Percentiles rank a stretch among this genome's conserved stretches.
These are phyloP conservation scores for Strix aluco DNA, from an alignment of 2,113 vertebrate genomes.

Conservation along the genomic window DNA sequence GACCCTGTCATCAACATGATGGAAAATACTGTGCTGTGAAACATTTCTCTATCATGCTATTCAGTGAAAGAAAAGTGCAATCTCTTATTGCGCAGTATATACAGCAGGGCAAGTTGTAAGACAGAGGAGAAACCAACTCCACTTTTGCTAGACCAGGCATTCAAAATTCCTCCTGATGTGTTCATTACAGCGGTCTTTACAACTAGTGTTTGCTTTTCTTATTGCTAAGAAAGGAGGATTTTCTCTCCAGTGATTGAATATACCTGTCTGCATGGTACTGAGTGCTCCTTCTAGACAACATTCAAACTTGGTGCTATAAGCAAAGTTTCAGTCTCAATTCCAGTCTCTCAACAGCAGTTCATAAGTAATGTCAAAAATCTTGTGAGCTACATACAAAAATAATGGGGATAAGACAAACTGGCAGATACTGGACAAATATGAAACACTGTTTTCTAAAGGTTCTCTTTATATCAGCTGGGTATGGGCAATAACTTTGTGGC, in stretches of 20 bases:
- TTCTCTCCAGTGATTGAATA: background rate
- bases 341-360: background rate
- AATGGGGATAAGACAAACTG: background rate
- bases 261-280: background rate
- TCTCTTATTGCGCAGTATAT: background rate
- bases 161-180: background rate
- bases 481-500: background rate
- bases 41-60: background rate
- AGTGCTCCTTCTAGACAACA: background rate
- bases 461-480: background rate
- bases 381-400: background rate
- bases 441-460: background rate
- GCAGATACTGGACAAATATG: background rate
- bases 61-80: background rate
- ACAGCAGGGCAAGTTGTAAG: background rate
- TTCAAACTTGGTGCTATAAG: background rate
- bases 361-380: background rate
- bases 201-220: slow-evolving; percentile 25
- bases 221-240: slow-evolving; percentile 6
- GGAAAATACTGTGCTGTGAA: background rate
- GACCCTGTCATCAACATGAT: background rate
- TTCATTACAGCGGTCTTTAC: background rate
- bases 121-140: background rate
- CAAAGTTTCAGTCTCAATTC: background rate
- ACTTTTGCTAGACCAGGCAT: background rate